Base-by-base conservation (phyloP, 2,797 vertebrate species). In the Halcyon badia region DNA sequence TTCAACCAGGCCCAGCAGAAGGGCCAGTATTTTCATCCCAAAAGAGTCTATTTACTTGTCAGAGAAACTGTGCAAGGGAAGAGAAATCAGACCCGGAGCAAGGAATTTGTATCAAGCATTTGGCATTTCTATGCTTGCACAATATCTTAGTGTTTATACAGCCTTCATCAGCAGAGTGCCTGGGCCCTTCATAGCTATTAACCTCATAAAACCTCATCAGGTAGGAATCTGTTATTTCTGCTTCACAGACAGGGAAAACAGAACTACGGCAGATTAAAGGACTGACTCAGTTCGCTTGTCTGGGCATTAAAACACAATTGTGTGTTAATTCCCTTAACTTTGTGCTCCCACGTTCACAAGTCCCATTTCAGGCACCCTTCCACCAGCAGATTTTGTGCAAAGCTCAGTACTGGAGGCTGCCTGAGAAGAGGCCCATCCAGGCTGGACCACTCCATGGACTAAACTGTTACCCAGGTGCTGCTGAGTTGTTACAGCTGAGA, bases 151-250 rank as follows among this genome's bases (percentile, higher is more conserved):
- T 83, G 65, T 82, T 96, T 83, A 82, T 57, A 89, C 0, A 24
- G 39, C 64, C 71, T 56, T 82, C 73, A 82, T 69, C 79, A 72
- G 11, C 80, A n/a, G 41, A 89, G 28, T 57, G 60, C 30, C 62
- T n/a, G 44, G 51, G 64, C n/a, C 77, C 70, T 94, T 91, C 87
- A 70, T 11, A 82, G 80, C 51, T 70, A 77, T 76, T 87, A 90
- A 94, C 70, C 85, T 89, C 71, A 61, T 56, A 64, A 87, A 92
- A 85, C n/a, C 72, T 91, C 66, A 87, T 79, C 76, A 93, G 79
- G 35, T 56, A 86, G 39, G 77, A 93, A 84, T 72, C 51, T 79
- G 25, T 33, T 82, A 62, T 66, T 93, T 76, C 83, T 58, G 7
- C 41, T 68, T 88, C 33, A 56, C 33, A 62, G 60, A 88, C 72